phyloP scores from a whole-genome alignment of 1,140 invertebrate species.

The Hycleus phaleratus region DNA sequence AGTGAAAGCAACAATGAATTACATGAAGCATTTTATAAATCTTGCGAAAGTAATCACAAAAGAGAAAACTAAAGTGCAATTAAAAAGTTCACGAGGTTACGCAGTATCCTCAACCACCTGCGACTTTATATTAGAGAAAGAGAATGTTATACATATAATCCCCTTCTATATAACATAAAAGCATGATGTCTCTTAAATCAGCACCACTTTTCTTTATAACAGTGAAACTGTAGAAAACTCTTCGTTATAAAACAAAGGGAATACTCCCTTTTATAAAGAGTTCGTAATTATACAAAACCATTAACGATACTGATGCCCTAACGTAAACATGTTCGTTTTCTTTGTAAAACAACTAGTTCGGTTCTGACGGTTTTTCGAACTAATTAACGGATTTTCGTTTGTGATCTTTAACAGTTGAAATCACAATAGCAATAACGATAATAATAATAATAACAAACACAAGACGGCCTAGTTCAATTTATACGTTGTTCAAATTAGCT shows the following conservation, averaged over 20 bases:
- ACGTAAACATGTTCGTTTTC: constrained; percentile 7
- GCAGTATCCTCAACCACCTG: constrained; percentile 8
- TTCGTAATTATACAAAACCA: constrained; percentile 13
- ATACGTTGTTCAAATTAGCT: too few species aligned
- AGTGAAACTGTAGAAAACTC: constrained; percentile 8
- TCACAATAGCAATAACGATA: too few species aligned
- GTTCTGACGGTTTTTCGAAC: too few species aligned
- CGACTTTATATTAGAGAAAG: background rate
- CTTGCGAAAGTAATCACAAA: constrained; percentile 12
- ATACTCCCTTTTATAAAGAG: constrained; percentile 7
- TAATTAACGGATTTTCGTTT: too few species aligned
- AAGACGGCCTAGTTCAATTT: too few species aligned
- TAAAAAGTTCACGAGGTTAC: constrained; percentile 13
- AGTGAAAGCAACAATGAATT: background rate
- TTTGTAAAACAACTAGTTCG: constrained; percentile 1
- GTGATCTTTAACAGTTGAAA: too few species aligned
- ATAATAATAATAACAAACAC: too few species aligned
- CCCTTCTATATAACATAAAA: constrained; percentile 5
- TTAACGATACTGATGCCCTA: constrained; percentile 13
- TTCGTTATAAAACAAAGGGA: constrained; percentile 5
- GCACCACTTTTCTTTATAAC: constrained; percentile 8
- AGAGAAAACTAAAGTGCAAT: constrained; percentile 13
- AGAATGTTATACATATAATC: background rate
- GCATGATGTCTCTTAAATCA: constrained; percentile 14
- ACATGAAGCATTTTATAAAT: constrained; percentile 4